Evolutionary conservation across 2,888 invertebrate species (phyloP).

Genomic region (Euplagia quadripunctaria): DNA sequence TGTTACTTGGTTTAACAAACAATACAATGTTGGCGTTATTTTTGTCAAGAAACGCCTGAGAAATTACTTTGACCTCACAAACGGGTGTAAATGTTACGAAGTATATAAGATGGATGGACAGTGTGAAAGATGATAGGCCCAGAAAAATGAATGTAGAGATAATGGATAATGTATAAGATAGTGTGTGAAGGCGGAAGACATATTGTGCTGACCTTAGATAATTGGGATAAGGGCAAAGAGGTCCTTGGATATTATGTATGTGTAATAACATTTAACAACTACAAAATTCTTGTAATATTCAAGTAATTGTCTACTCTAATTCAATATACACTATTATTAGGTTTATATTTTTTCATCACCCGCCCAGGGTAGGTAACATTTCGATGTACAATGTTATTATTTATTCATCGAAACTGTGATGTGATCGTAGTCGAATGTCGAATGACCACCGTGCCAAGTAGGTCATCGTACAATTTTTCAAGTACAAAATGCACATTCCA

Average conservation of each 20-base stretch:
- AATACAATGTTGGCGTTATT: conserved; percentile 15
- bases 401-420: not conserved
- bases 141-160: not conserved
- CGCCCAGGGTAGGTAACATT: not conserved
- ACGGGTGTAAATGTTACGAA: not conserved
- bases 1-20: conserved; percentile 22
- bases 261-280: not conserved
- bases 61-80: not conserved
- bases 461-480: not conserved
- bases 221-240: not conserved
- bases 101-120: not conserved
- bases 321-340: not conserved
- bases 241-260: not conserved
- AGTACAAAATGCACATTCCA: not conserved
- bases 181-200: not conserved
- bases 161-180: not conserved
- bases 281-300: not conserved
- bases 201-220: not conserved
- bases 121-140: not conserved
- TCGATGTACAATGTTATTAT: not conserved
- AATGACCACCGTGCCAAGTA: not conserved
- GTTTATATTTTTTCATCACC: not conserved
- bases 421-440: not conserved
- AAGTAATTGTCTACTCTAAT: not conserved
- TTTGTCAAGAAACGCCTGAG: not conserved